Evolutionary conservation across 2,113 vertebrate genomes (phyloP), one percentile per base, ranked within the genome.

Genomic region (Tetrao urogallus): DNA sequence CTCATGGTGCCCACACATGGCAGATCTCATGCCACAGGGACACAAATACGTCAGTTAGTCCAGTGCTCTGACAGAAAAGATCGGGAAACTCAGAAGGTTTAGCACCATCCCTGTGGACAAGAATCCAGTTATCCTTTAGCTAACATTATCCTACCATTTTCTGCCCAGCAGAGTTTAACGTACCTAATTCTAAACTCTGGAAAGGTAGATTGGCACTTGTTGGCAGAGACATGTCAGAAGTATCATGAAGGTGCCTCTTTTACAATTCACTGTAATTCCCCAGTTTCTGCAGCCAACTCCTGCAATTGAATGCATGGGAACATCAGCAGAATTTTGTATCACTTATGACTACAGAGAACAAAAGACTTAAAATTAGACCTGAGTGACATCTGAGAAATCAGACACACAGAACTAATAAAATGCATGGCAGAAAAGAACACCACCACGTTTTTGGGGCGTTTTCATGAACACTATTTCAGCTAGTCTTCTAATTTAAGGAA

Each of bases 331-430:
- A 63, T 91, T 93, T 92, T 89, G 36, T 93, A 66, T 81, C 1
- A 0, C 18, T 64, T 86, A 38, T 42, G 21, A 11, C 22, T 52
- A 50, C 0, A 69, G 66, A 89, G 70, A 90, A 73, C 20, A 79
- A 72, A 94, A 92, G 47, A 87, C 58, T 75, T 90, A 61, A 79
- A 69, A 45, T 90, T 61, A 84, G 90, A 81, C 86, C 66, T 36
- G n/a, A 79, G 19, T 82, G 77, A 89, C 71, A 71, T 76, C 71
- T 60, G 71, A 82, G 56, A 28, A 15, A 30, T 79, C 54, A 82
- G 36, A 89, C 61, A 74, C 56, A 76, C 11, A 45, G 43, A 73
- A 50, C 50, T 52, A 79, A 54, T 82, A 89, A 76, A 91, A 79
- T n/a, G n/a, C 63, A 63, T 32, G 63, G 63, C 66, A 89, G 50